Base-by-base conservation (phyloP, 2,113 vertebrate genomes). In the Microtus montanus region DNA sequence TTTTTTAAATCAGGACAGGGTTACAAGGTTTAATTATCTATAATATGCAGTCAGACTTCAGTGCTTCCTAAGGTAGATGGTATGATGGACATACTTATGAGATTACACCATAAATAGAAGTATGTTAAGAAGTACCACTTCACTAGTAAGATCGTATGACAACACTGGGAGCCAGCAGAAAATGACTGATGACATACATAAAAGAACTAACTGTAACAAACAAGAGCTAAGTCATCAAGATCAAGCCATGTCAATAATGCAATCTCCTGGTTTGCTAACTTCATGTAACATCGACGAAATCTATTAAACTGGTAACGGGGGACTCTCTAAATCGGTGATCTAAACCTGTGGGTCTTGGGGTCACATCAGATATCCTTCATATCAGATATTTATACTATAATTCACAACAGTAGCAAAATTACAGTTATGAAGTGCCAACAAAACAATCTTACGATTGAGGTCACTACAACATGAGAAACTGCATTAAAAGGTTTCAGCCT, bases 141-240 rank as follows among this genome's bases (percentile, higher is more conserved):
- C 41, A 92, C 71, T 38, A 71, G 70, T n/a, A 93, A 90, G 33
- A 89, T 44, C 38, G 73, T 63, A 47, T 79, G 41, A 66, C 41
- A 74, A 33, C 35, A 54, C 1, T 58, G 41, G 78, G 49, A 86
- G 71, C 44, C 49, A 85, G 19, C 12, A 90, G 47, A 92, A 20
- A 90, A 15, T 11, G 86, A 61, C 5, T 41, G 13, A 85, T 26
- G 15, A 66, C 66, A 63, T 14, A 49, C 12, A 19, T 17, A 58
- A 14, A 94, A 89, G 58, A 92, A 33, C 41, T 64, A n/a, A 61
- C n/a, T 89, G 33, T 89, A 95, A 82, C 33, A 58, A 93, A 94
- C 41, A 74, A 26, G 71, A 91, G 52, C 10, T 41, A 91, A 84
- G n/a, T 54, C 33, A 54, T 52, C 47, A 78, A 22, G 93, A 35